Percentiles rank a stretch among this genome's conserved stretches.
Evolutionary conservation across 2,797 vertebrate species (phyloP).

Genomic region (Sarcoramphus papa): DNA sequence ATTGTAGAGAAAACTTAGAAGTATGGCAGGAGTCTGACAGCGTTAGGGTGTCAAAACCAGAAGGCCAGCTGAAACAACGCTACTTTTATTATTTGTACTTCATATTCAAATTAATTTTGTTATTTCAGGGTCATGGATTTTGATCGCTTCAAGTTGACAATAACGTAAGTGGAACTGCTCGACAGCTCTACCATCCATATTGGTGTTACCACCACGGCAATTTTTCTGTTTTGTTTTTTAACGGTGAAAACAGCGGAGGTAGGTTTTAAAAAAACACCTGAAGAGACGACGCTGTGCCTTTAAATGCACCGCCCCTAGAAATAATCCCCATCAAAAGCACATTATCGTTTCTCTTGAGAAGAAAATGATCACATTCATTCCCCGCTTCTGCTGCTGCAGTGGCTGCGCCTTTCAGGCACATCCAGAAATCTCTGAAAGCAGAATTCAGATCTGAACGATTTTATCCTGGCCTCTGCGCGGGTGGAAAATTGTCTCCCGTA

Average conservation of each 20-base stretch:
- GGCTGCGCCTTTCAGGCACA: not conserved
- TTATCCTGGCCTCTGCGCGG: not conserved
- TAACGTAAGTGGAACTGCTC: not conserved
- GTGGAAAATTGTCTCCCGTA: not conserved
- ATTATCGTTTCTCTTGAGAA: not conserved
- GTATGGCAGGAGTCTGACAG: not conserved
- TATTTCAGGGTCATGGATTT: not conserved
- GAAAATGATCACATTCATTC: not conserved
- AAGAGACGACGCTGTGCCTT: not conserved
- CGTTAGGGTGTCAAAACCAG: accelerated
- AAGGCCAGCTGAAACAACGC: not conserved
- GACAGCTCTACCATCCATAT: not conserved
- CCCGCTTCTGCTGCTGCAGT: not conserved
- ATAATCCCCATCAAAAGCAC: not conserved
- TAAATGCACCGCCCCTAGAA: not conserved
- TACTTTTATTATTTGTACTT: not conserved
- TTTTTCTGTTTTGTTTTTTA: not conserved
- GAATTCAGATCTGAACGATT: not conserved
- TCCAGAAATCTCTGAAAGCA: not conserved
- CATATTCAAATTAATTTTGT: not conserved
- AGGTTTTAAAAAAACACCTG: not conserved
- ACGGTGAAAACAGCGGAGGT: accelerated
- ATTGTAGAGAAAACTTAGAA: not conserved
- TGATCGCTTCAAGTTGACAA: not conserved
- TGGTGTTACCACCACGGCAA: not conserved